Conservation (phyloP, 1,140 invertebrate species). For the Conus betulinus region DNA sequence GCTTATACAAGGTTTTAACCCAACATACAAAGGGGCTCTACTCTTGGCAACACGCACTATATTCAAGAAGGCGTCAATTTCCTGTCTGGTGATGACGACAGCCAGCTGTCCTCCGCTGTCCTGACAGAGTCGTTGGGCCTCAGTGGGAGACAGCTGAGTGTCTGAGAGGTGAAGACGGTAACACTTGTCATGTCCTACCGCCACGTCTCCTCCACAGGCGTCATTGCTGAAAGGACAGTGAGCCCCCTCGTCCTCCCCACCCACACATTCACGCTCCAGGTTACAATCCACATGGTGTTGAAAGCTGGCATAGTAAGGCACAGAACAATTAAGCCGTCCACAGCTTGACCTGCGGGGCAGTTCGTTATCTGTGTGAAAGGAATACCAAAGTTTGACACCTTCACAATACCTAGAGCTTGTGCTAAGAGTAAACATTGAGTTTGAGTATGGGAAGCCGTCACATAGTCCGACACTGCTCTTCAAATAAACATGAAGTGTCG, state of each 20-base stretch:
- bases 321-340: not conserved
- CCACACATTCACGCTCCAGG: not conserved
- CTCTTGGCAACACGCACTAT: not conserved
- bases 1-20: not conserved
- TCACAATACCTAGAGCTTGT: not conserved
- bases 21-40: not conserved
- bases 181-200: not conserved
- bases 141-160: not conserved
- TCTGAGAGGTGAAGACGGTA: not conserved
- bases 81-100: not conserved
- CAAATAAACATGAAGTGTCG: not conserved
- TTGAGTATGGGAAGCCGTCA: not conserved
- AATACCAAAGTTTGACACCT: not conserved
- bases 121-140: not conserved
- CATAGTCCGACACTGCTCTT: not conserved
- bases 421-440: not conserved
- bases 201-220: conserved; percentile 4
- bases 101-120: not conserved
- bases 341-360: not conserved
- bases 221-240: conserved; percentile 28
- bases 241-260: conserved; percentile 25
- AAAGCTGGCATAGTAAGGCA: not conserved
- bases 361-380: not conserved
- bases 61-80: not conserved
- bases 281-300: conserved; percentile 13